Evolutionary conservation across 2,888 invertebrate genomes (phyloP).

Genomic region (Actias luna): DNA sequence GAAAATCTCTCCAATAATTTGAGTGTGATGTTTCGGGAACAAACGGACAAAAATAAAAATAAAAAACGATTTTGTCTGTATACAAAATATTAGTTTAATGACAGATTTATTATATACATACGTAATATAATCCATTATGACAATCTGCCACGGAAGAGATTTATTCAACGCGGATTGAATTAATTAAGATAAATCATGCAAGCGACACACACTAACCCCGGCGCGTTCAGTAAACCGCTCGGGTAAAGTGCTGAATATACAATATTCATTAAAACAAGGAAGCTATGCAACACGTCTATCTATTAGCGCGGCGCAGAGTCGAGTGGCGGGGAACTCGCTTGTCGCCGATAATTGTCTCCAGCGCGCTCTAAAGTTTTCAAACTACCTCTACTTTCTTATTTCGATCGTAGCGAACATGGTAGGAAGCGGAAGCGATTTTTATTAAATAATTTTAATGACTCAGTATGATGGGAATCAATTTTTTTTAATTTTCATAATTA

Average conservation of each 20-base stretch:
- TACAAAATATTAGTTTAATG: too few relatives aligned
- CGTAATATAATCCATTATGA: not conserved
- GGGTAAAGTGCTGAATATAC: not conserved
- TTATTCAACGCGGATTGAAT: not conserved
- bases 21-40: too few relatives aligned
- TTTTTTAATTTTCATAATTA: too few relatives aligned
- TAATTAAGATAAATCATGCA: not conserved
- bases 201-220: not conserved
- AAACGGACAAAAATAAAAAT: too few relatives aligned
- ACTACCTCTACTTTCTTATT: conserved; percentile 10
- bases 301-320: not conserved
- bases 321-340: conserved; percentile 10
- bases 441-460: not conserved
- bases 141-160: not conserved
- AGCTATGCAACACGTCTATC: not conserved
- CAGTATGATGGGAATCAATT: not conserved
- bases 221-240: not conserved
- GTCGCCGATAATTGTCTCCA: conserved; percentile 20
- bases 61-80: too few relatives aligned
- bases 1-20: too few relatives aligned
- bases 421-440: not conserved
- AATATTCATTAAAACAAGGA: conserved; percentile 1
- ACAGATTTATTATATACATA: too few relatives aligned
- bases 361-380: conserved; percentile 18
- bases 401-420: not conserved